Conservation (phyloP, 2,888 invertebrate genomes). For the Patella depressa region DNA sequence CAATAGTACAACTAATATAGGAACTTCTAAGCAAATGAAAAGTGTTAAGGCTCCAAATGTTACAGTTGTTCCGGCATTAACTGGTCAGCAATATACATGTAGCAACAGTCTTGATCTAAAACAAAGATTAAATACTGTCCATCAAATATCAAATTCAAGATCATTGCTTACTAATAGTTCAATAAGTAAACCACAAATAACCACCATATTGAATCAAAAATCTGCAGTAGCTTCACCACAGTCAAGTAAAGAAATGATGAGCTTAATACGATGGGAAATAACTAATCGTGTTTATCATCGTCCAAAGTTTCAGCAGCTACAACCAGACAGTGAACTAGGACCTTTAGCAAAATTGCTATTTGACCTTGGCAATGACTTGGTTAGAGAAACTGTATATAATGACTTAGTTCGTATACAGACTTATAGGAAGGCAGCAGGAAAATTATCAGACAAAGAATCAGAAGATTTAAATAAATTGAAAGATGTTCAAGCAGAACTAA, state of each 20-base stretch:
- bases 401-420: constrained; percentile 91
- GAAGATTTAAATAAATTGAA: constrained; percentile 80
- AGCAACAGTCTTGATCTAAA: background rate
- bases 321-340: constrained; percentile 56
- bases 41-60: background rate
- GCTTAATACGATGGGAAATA: constrained; percentile 56
- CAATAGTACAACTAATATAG: too few relatives aligned
- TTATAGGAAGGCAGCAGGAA: constrained; percentile 76
- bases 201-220: constrained; percentile 25
- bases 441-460: constrained; percentile 75
- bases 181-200: constrained; percentile 7
- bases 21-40: background rate
- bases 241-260: constrained; percentile 56
- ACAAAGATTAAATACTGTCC: background rate
- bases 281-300: constrained; percentile 44
- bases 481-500: constrained; percentile 57
- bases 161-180: constrained; percentile 2
- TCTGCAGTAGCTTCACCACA: constrained; percentile 39
- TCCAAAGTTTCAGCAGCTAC: constrained; percentile 39
- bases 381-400: constrained; percentile 93
- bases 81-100: background rate
- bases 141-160: background rate
- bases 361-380: constrained; percentile 90
- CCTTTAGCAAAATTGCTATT: constrained; percentile 86
- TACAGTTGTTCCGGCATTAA: background rate